These are phyloP conservation scores for Noctua fimbriata DNA, from an alignment of 2,888 invertebrate genomes.

Conservation along the genomic window DNA sequence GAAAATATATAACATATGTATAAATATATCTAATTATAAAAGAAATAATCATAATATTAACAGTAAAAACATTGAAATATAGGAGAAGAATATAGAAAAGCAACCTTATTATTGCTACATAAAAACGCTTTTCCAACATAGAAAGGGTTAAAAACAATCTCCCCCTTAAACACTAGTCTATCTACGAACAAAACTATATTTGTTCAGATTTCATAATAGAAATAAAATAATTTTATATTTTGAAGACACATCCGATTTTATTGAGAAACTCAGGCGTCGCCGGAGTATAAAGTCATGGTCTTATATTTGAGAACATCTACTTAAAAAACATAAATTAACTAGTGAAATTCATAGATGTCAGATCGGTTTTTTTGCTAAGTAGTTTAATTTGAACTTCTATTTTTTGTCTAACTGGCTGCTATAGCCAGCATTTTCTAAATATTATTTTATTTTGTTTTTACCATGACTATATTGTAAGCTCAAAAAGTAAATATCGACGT, in stretches of 20 bases:
- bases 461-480: conserved; percentile 21
- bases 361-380: neutral
- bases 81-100: conserved; percentile 8
- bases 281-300: conserved; percentile 10
- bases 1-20: neutral
- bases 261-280: conserved; percentile 9
- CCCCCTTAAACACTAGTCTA: conserved; percentile 57
- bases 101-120: conserved; percentile 3
- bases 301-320: neutral
- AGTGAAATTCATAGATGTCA: neutral
- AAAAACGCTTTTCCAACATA: neutral
- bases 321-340: neutral
- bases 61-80: conserved; percentile 3
- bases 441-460: neutral
- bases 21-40: conserved; percentile 2
- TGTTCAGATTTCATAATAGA: conserved; percentile 54
- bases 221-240: conserved; percentile 38
- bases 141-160: conserved; percentile 29
- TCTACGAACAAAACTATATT: conserved; percentile 61
- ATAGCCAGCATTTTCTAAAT: neutral
- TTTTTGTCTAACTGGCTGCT: neutral
- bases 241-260: conserved; percentile 8
- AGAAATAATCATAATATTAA: conserved; percentile 14
- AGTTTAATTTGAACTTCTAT: neutral
- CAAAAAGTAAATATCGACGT: conserved; percentile 35